Conservation (phyloP, 53 echinoderm and acorn worm genomes). For the Actinopyga echinites region DNA sequence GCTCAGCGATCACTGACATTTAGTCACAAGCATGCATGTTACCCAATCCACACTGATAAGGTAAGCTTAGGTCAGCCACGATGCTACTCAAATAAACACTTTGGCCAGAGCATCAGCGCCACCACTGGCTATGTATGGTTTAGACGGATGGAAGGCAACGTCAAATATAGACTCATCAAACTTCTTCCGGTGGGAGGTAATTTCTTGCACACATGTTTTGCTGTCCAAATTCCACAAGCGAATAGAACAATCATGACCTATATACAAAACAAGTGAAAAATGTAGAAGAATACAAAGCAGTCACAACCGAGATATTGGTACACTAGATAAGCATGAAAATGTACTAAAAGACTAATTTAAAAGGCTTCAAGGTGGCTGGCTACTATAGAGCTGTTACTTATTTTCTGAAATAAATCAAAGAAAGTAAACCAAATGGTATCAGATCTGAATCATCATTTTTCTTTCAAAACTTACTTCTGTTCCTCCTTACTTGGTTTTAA, state of each 20-base stretch:
- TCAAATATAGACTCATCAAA: conserved; percentile 99
- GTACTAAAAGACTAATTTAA: no score
- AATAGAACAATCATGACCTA: conserved; percentile 99
- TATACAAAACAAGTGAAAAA: not conserved
- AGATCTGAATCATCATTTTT: no score
- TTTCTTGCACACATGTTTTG: conserved; percentile 99
- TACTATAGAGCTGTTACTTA: no score
- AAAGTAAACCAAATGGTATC: no score
- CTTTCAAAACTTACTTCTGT: no score
- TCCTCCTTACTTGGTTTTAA: no score
- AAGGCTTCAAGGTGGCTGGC: no score
- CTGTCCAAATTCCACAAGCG: conserved; percentile 99
- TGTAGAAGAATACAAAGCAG: not conserved
- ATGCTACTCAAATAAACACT: conserved; percentile 89
- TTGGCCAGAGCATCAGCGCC: conserved; percentile 99
- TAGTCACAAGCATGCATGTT: not conserved
- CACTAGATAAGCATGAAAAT: no score
- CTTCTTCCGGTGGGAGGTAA: conserved; percentile 99
- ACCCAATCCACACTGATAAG: no score
- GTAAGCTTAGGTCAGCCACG: not conserved
- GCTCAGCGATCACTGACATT: not conserved
- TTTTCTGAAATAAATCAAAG: no score
- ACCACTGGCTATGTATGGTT: conserved; percentile 97
- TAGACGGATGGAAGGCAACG: conserved; percentile 99
- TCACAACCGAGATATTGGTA: not conserved